Evolutionary conservation across 2,797 vertebrate species (phyloP), one percentile per base, ranked within the genome.

Genomic region (Gallinago solitaria): DNA sequence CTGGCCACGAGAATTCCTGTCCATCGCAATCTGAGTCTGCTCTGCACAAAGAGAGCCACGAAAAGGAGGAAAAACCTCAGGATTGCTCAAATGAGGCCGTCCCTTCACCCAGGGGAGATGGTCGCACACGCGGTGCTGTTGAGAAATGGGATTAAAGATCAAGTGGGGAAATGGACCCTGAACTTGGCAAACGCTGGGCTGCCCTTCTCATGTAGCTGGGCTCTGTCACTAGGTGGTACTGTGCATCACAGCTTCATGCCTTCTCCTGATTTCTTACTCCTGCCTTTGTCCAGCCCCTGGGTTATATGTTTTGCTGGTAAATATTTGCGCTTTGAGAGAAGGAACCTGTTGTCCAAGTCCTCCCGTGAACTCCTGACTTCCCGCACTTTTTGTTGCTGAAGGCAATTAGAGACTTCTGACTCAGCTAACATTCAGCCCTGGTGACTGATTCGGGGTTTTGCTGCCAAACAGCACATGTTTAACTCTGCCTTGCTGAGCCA

Each of bases 191-290:
- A 39, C 0, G 1, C 0, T 0, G 33, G n/a, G 19, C 21, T 94
- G 86, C 74, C 85, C 89, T 93, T 77, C 59, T 71, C 53, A 18
- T 16, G 87, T 56, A 95, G 79, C 92, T 18, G 5, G 54, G 83
- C 80, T 95, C 84, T 84, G 94, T 93, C 94, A 95, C 96, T 96
- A 97, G 96, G 87, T 96, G 95, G 96, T 96, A 95, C 90, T 95
- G 93, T 96, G 89, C 76, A 89, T 96, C 92, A 51, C 79, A 74
- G 89, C 96, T 96, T 95, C 0, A 0, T 68, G 87, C 53, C 83
- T 87, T 45, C 43, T 20, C 56, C 67, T 24, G 32, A 43, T 67
- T 73, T 61, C 51, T 84, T 13, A 3, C 45, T 81, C 33, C 33
- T 51, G 37, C 39, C n/a, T n/a, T 90, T 48, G 23, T 30, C 68